These are phyloP conservation scores for Phymastichus coffea DNA, from an alignment of 1,140 invertebrate genomes.

Conservation along the genomic window DNA sequence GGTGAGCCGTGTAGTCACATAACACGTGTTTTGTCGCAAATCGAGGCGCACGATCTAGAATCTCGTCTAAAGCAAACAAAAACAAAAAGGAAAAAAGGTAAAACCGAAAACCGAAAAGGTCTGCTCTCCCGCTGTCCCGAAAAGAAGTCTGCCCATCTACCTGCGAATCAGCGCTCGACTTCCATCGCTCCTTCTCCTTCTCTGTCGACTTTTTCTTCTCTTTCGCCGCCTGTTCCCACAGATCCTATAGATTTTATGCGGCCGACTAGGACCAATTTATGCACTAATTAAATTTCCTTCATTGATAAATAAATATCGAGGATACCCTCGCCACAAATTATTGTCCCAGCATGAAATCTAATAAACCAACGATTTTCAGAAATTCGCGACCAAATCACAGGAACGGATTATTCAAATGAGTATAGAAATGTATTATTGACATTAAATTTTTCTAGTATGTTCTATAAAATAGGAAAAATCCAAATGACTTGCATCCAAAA, in stretches of 20 bases:
- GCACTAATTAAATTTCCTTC: constrained; percentile 18
- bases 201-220: background rate
- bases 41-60: constrained; percentile 18
- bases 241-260: constrained; percentile 4
- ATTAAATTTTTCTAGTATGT: too few relatives aligned
- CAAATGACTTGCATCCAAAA: too few relatives aligned
- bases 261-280: constrained; percentile 12
- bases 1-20: constrained; percentile 8
- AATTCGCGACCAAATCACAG: too few relatives aligned
- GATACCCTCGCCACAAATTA: too few relatives aligned
- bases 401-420: too few relatives aligned
- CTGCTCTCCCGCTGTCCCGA: background rate
- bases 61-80: too few relatives aligned
- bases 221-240: background rate
- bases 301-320: constrained; percentile 13
- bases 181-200: background rate
- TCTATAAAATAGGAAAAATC: too few relatives aligned
- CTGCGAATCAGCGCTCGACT: background rate
- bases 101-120: too few relatives aligned
- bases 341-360: too few relatives aligned
- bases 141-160: constrained; percentile 1
- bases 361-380: too few relatives aligned
- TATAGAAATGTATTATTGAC: too few relatives aligned
- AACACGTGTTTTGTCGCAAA: constrained; percentile 29
- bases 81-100: constrained; percentile 10